These are phyloP conservation scores for Acanthococcus lagerstroemiae DNA, from an alignment of 2,888 invertebrate genomes.

Conservation along the genomic window DNA sequence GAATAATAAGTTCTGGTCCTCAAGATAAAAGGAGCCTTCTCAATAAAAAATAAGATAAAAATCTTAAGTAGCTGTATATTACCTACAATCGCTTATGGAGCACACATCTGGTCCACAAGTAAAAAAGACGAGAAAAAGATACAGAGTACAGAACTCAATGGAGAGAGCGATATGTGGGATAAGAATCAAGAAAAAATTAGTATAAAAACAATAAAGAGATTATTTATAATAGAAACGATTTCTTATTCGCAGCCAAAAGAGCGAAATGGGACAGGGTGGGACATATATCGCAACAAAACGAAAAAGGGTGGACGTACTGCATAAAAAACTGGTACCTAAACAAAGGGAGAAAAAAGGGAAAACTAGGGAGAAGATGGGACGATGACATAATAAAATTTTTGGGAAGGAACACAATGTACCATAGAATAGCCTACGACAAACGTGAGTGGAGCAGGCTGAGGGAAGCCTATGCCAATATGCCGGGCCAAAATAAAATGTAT, in stretches of 20 bases:
- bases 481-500: too few species aligned
- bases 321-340: not conserved
- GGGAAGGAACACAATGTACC: not conserved
- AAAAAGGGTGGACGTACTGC: not conserved
- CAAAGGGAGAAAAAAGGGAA: not conserved
- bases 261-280: not conserved
- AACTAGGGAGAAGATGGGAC: not conserved
- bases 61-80: not conserved
- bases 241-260: not conserved
- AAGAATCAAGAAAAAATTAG: not conserved
- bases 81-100: not conserved
- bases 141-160: not conserved
- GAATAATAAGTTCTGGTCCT: slow-evolving; percentile 4
- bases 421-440: not conserved
- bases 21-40: not conserved
- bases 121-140: not conserved
- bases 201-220: not conserved
- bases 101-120: not conserved
- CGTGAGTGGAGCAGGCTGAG: not conserved
- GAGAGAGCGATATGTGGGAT: not conserved
- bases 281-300: not conserved
- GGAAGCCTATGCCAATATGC: not conserved
- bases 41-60: not conserved
- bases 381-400: not conserved
- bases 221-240: not conserved